Conservation (phyloP, 2,888 invertebrate genomes). For the Cenopis cana region DNA sequence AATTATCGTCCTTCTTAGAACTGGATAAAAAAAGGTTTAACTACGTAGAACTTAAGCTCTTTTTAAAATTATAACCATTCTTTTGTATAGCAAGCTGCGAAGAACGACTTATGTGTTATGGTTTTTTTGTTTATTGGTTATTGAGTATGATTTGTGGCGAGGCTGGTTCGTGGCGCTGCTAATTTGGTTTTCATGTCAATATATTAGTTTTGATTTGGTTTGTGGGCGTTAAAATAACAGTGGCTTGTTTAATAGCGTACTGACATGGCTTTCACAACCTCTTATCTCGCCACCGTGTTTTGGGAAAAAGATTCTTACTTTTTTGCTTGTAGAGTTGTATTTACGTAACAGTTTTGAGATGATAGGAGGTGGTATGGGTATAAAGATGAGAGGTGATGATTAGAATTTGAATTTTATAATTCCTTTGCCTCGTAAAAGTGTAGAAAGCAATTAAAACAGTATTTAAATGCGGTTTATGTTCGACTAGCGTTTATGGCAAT, state of each 20-base stretch:
- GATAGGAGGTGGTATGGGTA: no score
- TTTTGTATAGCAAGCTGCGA: background rate
- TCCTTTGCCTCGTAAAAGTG: conserved; percentile 27
- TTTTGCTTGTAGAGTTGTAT: background rate
- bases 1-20: conserved; percentile 61
- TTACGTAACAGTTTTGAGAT: background rate
- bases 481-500: conserved; percentile 9
- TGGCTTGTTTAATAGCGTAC: conserved; percentile 34
- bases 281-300: conserved; percentile 4
- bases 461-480: conserved; percentile 28
- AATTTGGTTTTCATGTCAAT: conserved; percentile 45
- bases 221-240: conserved; percentile 43
- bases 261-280: background rate
- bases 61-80: conserved; percentile 14
- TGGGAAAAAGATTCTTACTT: background rate
- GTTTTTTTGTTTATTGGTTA: conserved; percentile 21
- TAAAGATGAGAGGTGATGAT: conserved; percentile 30
- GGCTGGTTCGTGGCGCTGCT: conserved; percentile 25
- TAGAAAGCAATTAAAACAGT: conserved; percentile 31
- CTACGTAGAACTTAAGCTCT: conserved; percentile 10
- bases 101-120: conserved; percentile 24
- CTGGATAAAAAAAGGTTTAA: conserved; percentile 21
- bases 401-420: conserved; percentile 35
- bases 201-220: conserved; percentile 43
- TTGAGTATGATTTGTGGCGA: conserved; percentile 54